These are phyloP conservation scores for Blomia tropicalis DNA, from an alignment of 2,888 invertebrate species.

Conservation along the genomic window DNA sequence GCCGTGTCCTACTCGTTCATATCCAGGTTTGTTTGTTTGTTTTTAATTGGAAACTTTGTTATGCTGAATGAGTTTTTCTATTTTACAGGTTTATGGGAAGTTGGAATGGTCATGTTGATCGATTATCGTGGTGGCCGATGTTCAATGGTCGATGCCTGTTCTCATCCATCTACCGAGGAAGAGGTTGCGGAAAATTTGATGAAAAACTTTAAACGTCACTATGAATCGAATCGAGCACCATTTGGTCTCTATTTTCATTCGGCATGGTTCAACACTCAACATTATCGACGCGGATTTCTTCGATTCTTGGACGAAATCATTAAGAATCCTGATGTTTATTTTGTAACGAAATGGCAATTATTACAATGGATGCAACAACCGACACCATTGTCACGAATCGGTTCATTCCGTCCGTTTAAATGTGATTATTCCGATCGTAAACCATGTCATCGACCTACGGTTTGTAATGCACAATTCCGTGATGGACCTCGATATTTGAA, in stretches of 20 bases:
- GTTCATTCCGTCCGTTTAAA: conserved; percentile 71
- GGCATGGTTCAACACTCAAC: conserved; percentile 85
- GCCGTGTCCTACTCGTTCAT: conserved; percentile 78
- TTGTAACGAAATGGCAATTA: conserved; percentile 81
- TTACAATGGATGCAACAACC: conserved; percentile 87
- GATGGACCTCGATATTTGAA: conserved; percentile 58
- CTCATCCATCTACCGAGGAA: conserved; percentile 71
- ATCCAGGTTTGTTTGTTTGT: conserved; percentile 48
- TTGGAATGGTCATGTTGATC: conserved; percentile 92
- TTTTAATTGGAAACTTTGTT: background rate
- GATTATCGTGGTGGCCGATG: conserved; percentile 72
- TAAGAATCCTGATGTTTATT: conserved; percentile 57
- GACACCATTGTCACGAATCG: conserved; percentile 60
- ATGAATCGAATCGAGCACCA: conserved; percentile 78
- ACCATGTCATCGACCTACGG: conserved; percentile 78
- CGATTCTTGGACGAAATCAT: conserved; percentile 58
- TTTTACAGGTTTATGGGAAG: conserved; percentile 20
- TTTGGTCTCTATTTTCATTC: conserved; percentile 85
- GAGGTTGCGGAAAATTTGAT: conserved; percentile 80
- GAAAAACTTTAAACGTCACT: conserved; percentile 86
- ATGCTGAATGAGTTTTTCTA: background rate
- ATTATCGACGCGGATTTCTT: conserved; percentile 83
- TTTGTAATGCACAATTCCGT: conserved; percentile 72
- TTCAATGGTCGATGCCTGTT: conserved; percentile 87
- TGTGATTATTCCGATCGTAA: conserved; percentile 59